Conservation (phyloP, 2,888 invertebrate species). For the Smittia sp. region DNA sequence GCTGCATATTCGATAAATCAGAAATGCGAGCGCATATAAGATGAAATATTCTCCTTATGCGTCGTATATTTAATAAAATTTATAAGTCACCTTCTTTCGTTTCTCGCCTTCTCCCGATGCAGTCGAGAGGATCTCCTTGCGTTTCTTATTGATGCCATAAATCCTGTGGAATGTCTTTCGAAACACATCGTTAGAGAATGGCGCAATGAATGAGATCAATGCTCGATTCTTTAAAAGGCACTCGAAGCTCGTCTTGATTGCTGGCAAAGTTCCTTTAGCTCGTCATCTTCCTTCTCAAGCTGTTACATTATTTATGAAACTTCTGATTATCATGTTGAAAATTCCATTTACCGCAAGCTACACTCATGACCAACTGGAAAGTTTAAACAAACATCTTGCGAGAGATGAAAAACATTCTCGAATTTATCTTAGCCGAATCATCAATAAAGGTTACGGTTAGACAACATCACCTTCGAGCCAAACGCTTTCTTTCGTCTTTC, state of each 20-base stretch:
- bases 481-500: constrained; percentile 2
- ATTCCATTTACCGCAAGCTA: too few relatives aligned
- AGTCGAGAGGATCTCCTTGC: constrained; percentile 7
- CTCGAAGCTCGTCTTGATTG: too few relatives aligned
- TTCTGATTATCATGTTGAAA: neutral
- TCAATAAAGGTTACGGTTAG: neutral
- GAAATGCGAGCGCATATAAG: constrained; percentile 39
- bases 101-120: neutral
- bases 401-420: too few relatives aligned
- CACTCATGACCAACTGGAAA: too few relatives aligned
- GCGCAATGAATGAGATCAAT: too few relatives aligned
- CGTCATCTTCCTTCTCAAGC: too few relatives aligned
- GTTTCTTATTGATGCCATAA: constrained; percentile 32
- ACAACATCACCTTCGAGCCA: constrained; percentile 6
- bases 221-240: too few relatives aligned
- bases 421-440: neutral
- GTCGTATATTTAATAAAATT: constrained; percentile 40
- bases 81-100: constrained; percentile 40
- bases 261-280: too few relatives aligned
- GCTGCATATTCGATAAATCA: constrained; percentile 41
- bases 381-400: too few relatives aligned
- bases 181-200: too few relatives aligned
- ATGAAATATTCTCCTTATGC: constrained; percentile 38
- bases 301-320: neutral
- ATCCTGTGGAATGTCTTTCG: neutral